phyloP scores from a whole-genome alignment of 2,113 vertebrate species.

The Phoenicopterus ruber region DNA sequence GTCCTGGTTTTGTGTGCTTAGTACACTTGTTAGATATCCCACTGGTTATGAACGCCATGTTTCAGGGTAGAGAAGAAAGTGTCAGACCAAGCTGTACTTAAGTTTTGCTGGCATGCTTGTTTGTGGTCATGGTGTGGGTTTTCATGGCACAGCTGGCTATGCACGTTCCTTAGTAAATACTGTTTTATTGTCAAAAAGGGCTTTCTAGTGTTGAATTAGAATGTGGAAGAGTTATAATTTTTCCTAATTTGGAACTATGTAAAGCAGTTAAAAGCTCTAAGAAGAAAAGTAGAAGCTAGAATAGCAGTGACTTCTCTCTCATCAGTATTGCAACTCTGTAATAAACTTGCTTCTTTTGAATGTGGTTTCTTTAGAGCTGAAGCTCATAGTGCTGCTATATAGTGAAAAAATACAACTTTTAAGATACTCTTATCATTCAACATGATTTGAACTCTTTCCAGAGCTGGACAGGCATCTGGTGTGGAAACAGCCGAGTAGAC shows the following conservation, averaged over 20 bases:
- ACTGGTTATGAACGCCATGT: not conserved
- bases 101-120: not conserved
- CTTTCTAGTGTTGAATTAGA: not conserved
- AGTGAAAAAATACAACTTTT: not conserved
- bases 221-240: not conserved
- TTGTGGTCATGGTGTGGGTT: not conserved
- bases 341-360: not conserved
- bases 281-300: not conserved
- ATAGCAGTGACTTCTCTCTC: not conserved
- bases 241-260: not conserved
- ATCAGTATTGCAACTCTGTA: not conserved
- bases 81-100: not conserved
- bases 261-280: not conserved
- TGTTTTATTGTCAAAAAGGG: not conserved
- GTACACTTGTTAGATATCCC: not conserved
- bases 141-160: not conserved
- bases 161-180: not conserved
- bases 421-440: not conserved
- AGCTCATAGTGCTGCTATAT: not conserved
- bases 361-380: not conserved
- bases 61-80: not conserved
- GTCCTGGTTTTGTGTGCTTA: not conserved
- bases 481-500: not conserved
- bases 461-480: not conserved
- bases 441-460: not conserved